Conservation (phyloP, 2,888 invertebrate species). For the Cheilosia grossa region DNA sequence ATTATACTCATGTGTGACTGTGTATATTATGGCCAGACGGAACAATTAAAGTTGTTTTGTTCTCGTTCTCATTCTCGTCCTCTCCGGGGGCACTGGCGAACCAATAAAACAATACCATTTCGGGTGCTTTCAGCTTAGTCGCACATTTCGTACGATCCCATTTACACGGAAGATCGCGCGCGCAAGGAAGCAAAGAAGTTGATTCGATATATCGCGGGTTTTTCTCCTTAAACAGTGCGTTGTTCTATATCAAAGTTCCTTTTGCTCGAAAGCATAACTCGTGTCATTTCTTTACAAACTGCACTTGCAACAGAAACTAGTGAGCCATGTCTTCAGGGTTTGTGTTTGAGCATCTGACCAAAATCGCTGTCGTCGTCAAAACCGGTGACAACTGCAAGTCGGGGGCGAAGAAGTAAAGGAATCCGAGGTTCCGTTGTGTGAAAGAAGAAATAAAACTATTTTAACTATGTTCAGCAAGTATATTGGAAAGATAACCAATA, state of each 20-base stretch:
- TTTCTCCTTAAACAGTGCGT: constrained; percentile 34
- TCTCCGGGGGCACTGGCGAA: constrained; percentile 32
- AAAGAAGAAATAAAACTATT: constrained; percentile 18
- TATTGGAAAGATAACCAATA: constrained; percentile 81
- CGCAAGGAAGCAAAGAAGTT: constrained; percentile 69
- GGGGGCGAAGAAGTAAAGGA: constrained; percentile 46
- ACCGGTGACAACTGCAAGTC: constrained; percentile 46
- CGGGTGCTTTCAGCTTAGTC: constrained; percentile 66
- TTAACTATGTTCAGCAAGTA: constrained; percentile 82
- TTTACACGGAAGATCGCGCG: constrained; percentile 67
- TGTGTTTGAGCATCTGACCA: constrained; percentile 80
- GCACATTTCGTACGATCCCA: constrained; percentile 59
- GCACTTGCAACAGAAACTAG: constrained; percentile 11
- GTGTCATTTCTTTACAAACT: constrained; percentile 39
- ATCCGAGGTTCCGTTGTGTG: not conserved
- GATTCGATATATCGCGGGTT: constrained; percentile 62
- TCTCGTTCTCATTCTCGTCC: constrained; percentile 46
- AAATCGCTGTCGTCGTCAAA: constrained; percentile 55
- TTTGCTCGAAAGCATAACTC: constrained; percentile 31
- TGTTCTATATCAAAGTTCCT: constrained; percentile 73
- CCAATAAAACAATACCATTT: constrained; percentile 72
- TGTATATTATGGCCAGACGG: constrained; percentile 27
- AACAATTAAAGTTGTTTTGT: constrained; percentile 37
- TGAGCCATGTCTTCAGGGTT: constrained; percentile 82
- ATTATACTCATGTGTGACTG: not conserved